Base-by-base conservation (phyloP, 2,888 invertebrate species). In the Drosophila tanythrix region DNA sequence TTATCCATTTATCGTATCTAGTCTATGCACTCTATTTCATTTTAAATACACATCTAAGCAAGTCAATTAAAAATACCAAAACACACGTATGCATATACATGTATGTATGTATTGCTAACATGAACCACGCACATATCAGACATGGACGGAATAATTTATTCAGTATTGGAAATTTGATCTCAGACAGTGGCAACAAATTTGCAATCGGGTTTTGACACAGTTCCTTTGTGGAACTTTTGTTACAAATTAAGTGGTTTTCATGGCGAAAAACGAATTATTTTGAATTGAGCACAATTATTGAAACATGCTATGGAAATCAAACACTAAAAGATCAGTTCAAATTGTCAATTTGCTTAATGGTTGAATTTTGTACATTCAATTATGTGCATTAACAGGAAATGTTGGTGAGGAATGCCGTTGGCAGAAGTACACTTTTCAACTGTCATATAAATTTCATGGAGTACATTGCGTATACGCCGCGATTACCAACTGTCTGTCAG, bases 401-500 rank as follows among this genome's bases (percentile, higher is more conserved):
- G 50, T 50, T 18, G 1, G 50, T 27, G 5, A 5, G 27, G 21
- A 11, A 27, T 21, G 60, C 60, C 40, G 33, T 62, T 43, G 33
- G 61, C 1, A 61, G 15, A 61, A 27, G 40, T 48, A 38, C 66
- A 36, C 29, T 29, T 13, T 35, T 35, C 21, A 66, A 66, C 51
- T 43, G 51, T 43, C 40, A 35, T 52, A 67, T 46, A 25, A 27
- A 46, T 67, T 53, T 53, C 46, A 67, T n/a, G 15, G 33, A n/a
- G n/a, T 52, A 50, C 72, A 63, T 79, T 79, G 81, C 80, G 86
- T 79, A 85, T 82, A 79, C 81, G 75, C 71, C 55, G 33, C 56
- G 64, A 69, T 35, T 51, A 38, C 55, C 74, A 60, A 40, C 56
- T 62, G 72, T 27, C 60, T 59, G 62, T 65, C 50, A 56, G 70